Conservation (phyloP, 1,140 invertebrate genomes). For the Pogonomyrmex californicus region DNA sequence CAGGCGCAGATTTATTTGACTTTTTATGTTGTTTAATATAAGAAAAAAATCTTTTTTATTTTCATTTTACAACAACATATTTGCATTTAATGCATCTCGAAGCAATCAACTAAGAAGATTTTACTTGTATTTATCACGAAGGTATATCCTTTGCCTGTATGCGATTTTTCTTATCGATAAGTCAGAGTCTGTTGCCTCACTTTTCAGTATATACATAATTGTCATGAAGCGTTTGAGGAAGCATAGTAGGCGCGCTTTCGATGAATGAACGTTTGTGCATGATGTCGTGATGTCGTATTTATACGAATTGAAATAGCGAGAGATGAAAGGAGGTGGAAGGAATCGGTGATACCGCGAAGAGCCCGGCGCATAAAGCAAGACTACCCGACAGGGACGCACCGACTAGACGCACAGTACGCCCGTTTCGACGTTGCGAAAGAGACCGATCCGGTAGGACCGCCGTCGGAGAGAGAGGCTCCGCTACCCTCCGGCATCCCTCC, state of each 20-base stretch:
- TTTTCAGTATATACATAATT: background rate
- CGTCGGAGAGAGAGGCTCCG: constrained; percentile 39
- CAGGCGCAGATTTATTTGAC: background rate
- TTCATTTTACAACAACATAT: background rate
- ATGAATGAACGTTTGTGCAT: background rate
- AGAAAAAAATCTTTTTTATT: background rate
- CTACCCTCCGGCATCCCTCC: constrained; percentile 17
- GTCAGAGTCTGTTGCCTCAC: background rate
- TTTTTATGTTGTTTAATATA: background rate
- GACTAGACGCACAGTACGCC: constrained; percentile 43
- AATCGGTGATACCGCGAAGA: constrained; percentile 25
- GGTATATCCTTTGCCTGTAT: background rate
- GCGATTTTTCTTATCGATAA: constrained; percentile 6
- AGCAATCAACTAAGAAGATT: background rate
- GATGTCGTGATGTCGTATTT: constrained; percentile 21
- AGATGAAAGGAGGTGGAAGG: constrained; percentile 42
- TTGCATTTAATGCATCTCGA: background rate
- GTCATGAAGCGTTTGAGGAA: background rate
- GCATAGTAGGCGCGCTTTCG: background rate
- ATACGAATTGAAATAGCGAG: background rate
- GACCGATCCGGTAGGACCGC: constrained; percentile 12
- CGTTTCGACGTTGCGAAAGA: constrained; percentile 39
- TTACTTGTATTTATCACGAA: background rate
- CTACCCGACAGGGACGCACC: background rate
- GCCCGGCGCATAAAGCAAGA: constrained; percentile 4